Evolutionary conservation across 2,797 vertebrate genomes (phyloP).

Genomic region (Rhynchonycteris naso): DNA sequence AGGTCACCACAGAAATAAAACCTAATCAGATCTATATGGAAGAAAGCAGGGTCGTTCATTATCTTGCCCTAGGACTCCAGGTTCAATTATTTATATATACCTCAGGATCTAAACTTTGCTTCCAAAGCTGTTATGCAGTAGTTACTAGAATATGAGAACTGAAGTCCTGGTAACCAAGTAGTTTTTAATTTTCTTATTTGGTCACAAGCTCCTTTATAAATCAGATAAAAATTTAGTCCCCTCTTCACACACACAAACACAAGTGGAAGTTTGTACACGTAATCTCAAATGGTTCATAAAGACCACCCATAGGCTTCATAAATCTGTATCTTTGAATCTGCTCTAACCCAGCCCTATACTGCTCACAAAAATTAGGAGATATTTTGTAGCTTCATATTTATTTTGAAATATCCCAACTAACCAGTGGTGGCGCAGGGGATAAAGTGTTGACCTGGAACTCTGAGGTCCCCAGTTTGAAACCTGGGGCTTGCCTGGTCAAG

Average conservation of each 20-base stretch:
- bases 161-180: constrained; percentile 6
- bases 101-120: constrained; percentile 36
- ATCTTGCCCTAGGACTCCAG: neutral
- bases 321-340: constrained; percentile 33
- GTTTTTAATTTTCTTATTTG: constrained; percentile 17
- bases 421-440: too few species aligned
- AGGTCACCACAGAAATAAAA: constrained; percentile 14
- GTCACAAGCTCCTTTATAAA: constrained; percentile 5
- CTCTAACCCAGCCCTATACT: neutral
- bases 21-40: neutral
- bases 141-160: constrained; percentile 18
- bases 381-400: too few species aligned
- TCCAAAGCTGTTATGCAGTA: neutral
- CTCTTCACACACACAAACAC: neutral
- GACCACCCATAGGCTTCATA: neutral
- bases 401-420: too few species aligned
- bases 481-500: too few species aligned
- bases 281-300: neutral
- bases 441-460: too few species aligned
- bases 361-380: too few species aligned
- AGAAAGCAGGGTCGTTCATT: neutral
- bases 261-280: neutral
- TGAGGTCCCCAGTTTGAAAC: too few species aligned
- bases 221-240: constrained; percentile 33
- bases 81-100: constrained; percentile 14